Percentiles rank a stretch among this genome's conserved stretches.
These are phyloP conservation scores for Pristionchus fissidentatus DNA, from an alignment of 2,888 invertebrate species.

Conservation along the genomic window DNA sequence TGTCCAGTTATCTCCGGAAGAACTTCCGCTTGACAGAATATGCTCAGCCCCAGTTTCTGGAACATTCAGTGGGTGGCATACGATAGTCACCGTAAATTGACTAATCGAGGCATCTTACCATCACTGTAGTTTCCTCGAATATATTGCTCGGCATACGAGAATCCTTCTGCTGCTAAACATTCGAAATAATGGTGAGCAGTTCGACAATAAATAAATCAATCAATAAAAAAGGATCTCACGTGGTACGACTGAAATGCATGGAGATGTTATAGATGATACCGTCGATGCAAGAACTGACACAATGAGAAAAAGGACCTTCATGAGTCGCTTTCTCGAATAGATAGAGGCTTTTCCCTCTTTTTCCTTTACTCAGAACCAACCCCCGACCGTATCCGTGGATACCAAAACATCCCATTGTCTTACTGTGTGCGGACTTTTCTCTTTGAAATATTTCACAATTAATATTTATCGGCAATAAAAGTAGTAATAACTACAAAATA, in stretches of 20 bases:
- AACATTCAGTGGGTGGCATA: too few relatives aligned
- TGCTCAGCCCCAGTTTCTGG: background rate
- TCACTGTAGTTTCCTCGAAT: conserved; percentile 21
- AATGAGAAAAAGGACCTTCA: background rate
- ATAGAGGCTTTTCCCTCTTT: too few relatives aligned
- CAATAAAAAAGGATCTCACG: background rate
- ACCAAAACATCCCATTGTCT: too few relatives aligned
- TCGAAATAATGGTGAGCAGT: background rate
- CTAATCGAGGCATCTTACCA: background rate
- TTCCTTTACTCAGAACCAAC: too few relatives aligned
- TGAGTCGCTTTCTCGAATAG: too few relatives aligned
- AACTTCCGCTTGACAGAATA: background rate
- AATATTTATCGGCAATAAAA: too few relatives aligned
- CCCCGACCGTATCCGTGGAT: too few relatives aligned
- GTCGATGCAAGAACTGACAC: background rate
- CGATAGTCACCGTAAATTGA: background rate
- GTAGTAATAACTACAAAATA: background rate
- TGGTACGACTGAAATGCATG: background rate
- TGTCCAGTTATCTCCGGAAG: background rate
- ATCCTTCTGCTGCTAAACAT: background rate
- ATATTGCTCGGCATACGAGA: conserved; percentile 10
- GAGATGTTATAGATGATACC: background rate
- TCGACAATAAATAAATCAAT: background rate
- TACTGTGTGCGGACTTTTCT: too few relatives aligned
- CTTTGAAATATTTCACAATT: too few relatives aligned